Evolutionary conservation across 2,888 invertebrate genomes (phyloP).

Genomic region (Carpatolechia fugitivella): DNA sequence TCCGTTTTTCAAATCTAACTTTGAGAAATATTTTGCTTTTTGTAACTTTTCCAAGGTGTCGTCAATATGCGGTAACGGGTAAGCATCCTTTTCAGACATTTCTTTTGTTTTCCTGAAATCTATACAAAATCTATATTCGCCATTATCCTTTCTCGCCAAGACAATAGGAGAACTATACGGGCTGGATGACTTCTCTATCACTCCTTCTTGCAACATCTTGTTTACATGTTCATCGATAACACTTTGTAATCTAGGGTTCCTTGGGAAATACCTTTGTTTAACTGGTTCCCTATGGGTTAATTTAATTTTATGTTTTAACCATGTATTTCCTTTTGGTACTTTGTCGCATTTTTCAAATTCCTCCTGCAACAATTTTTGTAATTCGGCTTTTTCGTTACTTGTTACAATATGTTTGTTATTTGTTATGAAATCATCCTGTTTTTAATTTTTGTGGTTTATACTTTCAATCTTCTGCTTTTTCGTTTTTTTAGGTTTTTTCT

Average conservation of each 20-base stretch:
- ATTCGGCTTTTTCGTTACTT: too few relatives aligned
- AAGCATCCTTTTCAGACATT: slow-evolving; percentile 25
- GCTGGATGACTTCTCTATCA: slow-evolving; percentile 22
- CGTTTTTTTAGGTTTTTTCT: too few relatives aligned
- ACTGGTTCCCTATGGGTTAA: slow-evolving; percentile 12
- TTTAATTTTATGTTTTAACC: slow-evolving; percentile 15
- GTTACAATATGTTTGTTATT: too few relatives aligned
- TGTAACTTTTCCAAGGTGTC: slow-evolving; percentile 12
- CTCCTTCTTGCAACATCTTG: slow-evolving; percentile 21
- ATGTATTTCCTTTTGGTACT: slow-evolving; percentile 6
- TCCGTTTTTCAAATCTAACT: slow-evolving; percentile 16
- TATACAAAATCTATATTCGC: slow-evolving; percentile 24
- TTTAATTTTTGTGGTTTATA: too few relatives aligned
- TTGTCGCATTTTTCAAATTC: too few relatives aligned
- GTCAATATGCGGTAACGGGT: slow-evolving; percentile 32
- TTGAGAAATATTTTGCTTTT: slow-evolving; percentile 27
- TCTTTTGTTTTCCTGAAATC: slow-evolving; percentile 31
- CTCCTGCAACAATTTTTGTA: too few relatives aligned
- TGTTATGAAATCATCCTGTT: too few relatives aligned
- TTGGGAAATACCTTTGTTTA: slow-evolving; percentile 19
- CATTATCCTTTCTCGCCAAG: slow-evolving; percentile 13
- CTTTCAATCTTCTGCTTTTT: too few relatives aligned
- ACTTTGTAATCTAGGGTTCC: slow-evolving; percentile 17
- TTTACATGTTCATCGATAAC: slow-evolving; percentile 21
- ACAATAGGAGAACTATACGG: slow-evolving; percentile 19